Evolutionary conservation across 2,113 vertebrate species (phyloP).

Genomic region (Cnemophilus loriae): DNA sequence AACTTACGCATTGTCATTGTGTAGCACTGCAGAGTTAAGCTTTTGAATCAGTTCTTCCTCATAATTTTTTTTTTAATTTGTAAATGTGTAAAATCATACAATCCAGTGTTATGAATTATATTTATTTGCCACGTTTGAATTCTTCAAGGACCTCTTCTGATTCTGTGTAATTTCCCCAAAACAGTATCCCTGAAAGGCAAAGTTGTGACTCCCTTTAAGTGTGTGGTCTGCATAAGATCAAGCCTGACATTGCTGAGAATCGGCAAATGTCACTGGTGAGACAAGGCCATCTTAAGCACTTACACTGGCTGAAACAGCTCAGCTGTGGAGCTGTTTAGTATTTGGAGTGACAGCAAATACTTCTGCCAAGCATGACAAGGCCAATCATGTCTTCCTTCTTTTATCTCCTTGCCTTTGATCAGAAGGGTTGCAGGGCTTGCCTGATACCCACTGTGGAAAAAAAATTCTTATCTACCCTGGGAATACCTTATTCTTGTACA

Average conservation of each 20-base stretch:
- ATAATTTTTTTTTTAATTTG: neutral
- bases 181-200: slow-evolving; percentile 37
- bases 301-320: neutral
- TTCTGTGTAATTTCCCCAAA: slow-evolving; percentile 28
- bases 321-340: neutral
- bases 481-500: neutral
- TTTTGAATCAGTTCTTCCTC: neutral
- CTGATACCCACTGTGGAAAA: neutral
- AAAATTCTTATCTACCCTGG: neutral
- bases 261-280: neutral
- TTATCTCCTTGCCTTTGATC: neutral
- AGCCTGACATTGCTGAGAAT: neutral
- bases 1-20: neutral
- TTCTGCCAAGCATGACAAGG: neutral
- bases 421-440: neutral
- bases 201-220: neutral
- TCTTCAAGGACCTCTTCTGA: slow-evolving; percentile 46
- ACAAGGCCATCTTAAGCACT: neutral
- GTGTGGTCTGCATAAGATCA: neutral
- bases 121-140: slow-evolving; percentile 33
- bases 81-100: neutral
- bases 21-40: neutral
- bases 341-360: neutral
- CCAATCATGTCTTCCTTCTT: neutral
- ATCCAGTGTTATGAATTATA: neutral